Base-by-base conservation (phyloP, 2,797 vertebrate species). In the Euthynnus affinis region DNA sequence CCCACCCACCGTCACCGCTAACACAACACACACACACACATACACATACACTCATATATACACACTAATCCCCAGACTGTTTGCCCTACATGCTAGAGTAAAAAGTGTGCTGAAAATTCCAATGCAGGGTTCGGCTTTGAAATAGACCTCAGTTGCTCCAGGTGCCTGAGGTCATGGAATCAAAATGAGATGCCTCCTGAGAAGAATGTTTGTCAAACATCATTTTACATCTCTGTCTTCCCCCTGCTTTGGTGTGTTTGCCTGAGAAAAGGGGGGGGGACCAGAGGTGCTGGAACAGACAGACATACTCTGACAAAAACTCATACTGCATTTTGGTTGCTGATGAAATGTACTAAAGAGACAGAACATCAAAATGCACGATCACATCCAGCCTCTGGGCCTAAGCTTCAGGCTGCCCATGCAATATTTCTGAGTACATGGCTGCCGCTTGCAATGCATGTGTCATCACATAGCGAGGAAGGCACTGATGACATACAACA, bases 121-220 rank as follows among this genome's bases (percentile, higher is more conserved):
- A 85, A 84, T 83, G 77, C 6, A n/a, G 61, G 49, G 34, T 76
- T 82, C 20, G 9, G 49, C 76, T 88, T 84, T 71, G 82, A 91
- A 72, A 81, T 37, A 76, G 74, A 87, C 74, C 85, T 66, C 23
- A 1, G 15, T 49, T 73, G 69, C 79, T 64, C 37, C 74, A 61
- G 72, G 87, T 86, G 80, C 68, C 74, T 1, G 53, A 85, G 89
- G 87, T 90, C 52, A 18, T 84, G 69, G 78, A 88, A 92, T 87
- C 76, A 78, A 62, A 88, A 86, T 80, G 77, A 67, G 67, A 79
- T 48, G 74, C 64, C 74, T 82, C 78, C 72, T 20, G 71, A 87
- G 86, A 85, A 77, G 74, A 80, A 74, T 77, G 73, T 87, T 89
- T 91, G 91, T 90, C 85, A 84, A 89, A 91, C 83, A 83, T 84